Conservation (phyloP, 2,888 invertebrate species). For the Caenorhabditis doughertyi region DNA sequence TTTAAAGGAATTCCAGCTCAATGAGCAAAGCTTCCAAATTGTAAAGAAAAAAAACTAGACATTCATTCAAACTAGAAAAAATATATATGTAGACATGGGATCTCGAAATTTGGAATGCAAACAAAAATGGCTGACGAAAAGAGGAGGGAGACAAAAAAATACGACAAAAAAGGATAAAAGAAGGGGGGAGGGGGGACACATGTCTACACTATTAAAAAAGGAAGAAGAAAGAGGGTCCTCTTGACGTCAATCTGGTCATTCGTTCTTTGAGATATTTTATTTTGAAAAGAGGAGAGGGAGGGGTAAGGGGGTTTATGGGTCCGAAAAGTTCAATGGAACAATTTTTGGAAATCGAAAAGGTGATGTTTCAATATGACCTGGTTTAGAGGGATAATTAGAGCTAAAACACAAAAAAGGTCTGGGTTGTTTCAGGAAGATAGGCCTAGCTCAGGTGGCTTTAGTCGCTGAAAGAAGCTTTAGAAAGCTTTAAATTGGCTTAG, state of each 20-base stretch:
- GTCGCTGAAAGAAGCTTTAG: no score
- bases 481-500: no score
- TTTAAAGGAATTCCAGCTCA: no score
- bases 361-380: conserved; percentile 7
- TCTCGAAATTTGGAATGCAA: conserved; percentile 10
- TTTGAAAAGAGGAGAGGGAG: neutral
- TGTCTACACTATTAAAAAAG: conserved; percentile 20
- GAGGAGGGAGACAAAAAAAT: neutral
- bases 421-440: no score
- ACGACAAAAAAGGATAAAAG: neutral
- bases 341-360: conserved; percentile 3
- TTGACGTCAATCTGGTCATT: conserved; percentile 39
- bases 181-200: conserved; percentile 3
- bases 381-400: no score
- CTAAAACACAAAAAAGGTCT: no score
- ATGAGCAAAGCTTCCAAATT: no score
- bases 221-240: conserved; percentile 1
- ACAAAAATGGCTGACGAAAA: neutral
- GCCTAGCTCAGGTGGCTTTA: no score
- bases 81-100: no score
- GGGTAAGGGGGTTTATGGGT: neutral
- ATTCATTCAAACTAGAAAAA: no score
- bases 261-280: conserved; percentile 23
- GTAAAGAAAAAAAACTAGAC: no score
- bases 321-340: conserved; percentile 9